Conservation (phyloP, 1,140 invertebrate genomes). For the Liolophura sinensis region DNA sequence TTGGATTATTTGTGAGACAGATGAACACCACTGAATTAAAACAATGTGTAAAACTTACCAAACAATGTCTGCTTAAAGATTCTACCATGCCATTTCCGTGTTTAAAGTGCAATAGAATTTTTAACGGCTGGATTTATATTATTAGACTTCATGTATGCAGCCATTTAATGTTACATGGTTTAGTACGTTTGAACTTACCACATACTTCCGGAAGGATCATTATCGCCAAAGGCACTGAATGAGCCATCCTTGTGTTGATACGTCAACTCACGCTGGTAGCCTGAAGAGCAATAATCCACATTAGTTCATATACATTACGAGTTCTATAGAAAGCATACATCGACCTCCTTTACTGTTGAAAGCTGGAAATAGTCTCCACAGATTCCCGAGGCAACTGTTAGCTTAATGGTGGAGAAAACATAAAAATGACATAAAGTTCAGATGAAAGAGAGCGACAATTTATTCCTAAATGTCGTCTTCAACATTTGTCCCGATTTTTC, state of each 20-base stretch:
- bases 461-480: no score
- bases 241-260: slow-evolving; percentile 89
- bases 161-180: neutral
- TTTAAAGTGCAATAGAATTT: neutral
- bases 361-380: no score
- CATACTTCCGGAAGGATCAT: slow-evolving; percentile 81
- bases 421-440: no score
- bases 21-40: neutral
- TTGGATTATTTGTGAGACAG: neutral
- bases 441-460: no score
- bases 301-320: no score
- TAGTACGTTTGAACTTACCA: slow-evolving; percentile 66
- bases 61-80: neutral
- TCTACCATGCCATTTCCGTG: neutral
- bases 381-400: no score
- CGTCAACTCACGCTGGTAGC: slow-evolving; percentile 91
- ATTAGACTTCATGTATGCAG: neutral
- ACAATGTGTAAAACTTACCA: neutral
- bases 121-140: neutral
- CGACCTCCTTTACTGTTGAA: no score
- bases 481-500: no score
- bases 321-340: no score
- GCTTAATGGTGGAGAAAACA: no score
- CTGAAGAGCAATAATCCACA: slow-evolving; percentile 43
- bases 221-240: slow-evolving; percentile 89